Base-by-base conservation (phyloP, 2,888 invertebrate genomes). In the Zeuzera pyrina region DNA sequence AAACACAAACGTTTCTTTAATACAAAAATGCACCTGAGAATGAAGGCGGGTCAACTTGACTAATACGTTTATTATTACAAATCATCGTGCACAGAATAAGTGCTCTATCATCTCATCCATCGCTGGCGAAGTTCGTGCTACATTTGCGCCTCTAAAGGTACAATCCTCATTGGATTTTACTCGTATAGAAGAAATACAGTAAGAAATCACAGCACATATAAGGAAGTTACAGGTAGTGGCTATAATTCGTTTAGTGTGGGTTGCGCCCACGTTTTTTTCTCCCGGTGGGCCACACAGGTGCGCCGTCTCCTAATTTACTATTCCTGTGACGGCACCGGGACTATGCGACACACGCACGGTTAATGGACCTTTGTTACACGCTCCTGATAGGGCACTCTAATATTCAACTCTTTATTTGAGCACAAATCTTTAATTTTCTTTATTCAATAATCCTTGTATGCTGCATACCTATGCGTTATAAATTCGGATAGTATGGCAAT, bases 21-120 rank as follows among this genome's bases (percentile, higher is more conserved):
- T 78, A 76, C 77, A 79, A 79, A 79, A 77, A 81, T 77, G 79
- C 81, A 81, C 79, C 81, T 81, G 81, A 81, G 79, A 77, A 79
- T 77, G 77, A 72, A 78, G 79, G 79, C 74, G 79, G 77, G 65
- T 52, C 72, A 68, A 76, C 77, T 77, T 78, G 66, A 77, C 77
- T 77, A 77, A 77, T 74, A 81, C 71, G 68, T 64, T 72, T 71
- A 74, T 77, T 67, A 72, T 66, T 66, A 73, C 64, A 65, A 66
- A 72, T 66, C 59, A 68, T 57, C 45, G 25, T 25, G 15, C 8
- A 15, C 10, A 3, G 13, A 10, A 24, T 10, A 14, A 5, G 6
- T 7, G 14, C 3, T 28, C 2, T 10, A 28, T 28, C 38, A 31
- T 21, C 1, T 2, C 2, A 28, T 61, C 35, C 62, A 69, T 50